Evolutionary conservation across 2,888 invertebrate species (phyloP).

Genomic region (Lasioglossum lativentre): DNA sequence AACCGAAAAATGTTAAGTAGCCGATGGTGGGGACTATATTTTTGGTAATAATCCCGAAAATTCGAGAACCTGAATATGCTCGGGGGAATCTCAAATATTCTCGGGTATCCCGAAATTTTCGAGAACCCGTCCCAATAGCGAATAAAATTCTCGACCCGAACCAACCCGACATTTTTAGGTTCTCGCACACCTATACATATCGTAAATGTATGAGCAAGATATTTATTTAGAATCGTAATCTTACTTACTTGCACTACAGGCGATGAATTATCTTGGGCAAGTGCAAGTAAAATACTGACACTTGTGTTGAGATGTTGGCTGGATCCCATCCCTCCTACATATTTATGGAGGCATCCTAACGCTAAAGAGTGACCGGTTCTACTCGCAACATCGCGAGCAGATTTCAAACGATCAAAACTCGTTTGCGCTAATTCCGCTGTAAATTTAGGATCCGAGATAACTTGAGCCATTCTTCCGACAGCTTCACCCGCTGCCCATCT

Average conservation of each 20-base stretch:
- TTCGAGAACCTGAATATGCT: too few species aligned
- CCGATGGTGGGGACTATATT: too few species aligned
- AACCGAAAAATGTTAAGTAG: too few species aligned
- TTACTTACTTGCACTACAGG: slow-evolving; percentile 95
- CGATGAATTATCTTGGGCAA: slow-evolving; percentile 97
- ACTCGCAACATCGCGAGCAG: slow-evolving; percentile 94
- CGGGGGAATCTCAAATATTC: too few species aligned
- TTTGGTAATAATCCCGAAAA: too few species aligned
- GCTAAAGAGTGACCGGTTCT: slow-evolving; percentile 95
- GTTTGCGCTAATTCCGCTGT: slow-evolving; percentile 95
- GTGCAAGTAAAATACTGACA: slow-evolving; percentile 96
- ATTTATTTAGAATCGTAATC: neutral
- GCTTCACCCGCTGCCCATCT: slow-evolving; percentile 98
- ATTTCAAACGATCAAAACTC: slow-evolving; percentile 94
- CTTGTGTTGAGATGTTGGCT: slow-evolving; percentile 97
- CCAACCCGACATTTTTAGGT: too few species aligned
- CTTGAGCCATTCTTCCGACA: slow-evolving; percentile 96
- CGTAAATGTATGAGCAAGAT: neutral
- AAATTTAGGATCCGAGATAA: slow-evolving; percentile 93
- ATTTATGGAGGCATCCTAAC: slow-evolving; percentile 97
- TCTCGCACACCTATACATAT: neutral
- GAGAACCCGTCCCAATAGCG: too few species aligned
- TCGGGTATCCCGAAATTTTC: too few species aligned
- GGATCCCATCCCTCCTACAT: slow-evolving; percentile 97
- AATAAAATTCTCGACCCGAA: neutral